Conservation (phyloP, 2,888 invertebrate genomes). For the Cosmia pyralina region DNA sequence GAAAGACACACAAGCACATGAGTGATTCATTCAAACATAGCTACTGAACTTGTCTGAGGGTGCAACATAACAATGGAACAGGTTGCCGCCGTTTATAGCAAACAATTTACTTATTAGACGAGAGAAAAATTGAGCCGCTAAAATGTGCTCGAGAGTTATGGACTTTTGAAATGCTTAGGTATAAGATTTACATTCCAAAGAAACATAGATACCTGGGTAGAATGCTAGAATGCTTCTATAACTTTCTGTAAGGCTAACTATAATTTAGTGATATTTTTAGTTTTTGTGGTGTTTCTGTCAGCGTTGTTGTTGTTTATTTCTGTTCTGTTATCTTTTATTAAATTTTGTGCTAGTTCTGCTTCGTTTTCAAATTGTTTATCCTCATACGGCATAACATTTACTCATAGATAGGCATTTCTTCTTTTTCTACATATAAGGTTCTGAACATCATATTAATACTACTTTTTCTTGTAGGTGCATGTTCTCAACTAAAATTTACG, state of each 20-base stretch:
- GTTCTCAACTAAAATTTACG: no score
- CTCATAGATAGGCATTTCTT: neutral
- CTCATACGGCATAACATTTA: neutral
- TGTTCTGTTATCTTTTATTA: neutral
- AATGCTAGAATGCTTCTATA: neutral
- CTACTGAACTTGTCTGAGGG: conserved; percentile 71
- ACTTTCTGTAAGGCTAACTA: no score
- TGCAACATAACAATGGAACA: conserved; percentile 82
- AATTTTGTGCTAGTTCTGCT: neutral
- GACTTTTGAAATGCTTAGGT: neutral
- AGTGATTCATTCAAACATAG: conserved; percentile 67
- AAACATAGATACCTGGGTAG: neutral
- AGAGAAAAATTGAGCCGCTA: conserved; percentile 75
- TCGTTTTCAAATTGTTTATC: neutral
- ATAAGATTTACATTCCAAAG: neutral
- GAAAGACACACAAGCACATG: conserved; percentile 63
- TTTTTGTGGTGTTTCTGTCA: no score
- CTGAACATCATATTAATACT: neutral
- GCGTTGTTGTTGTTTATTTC: neutral
- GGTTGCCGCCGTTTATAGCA: conserved; percentile 82
- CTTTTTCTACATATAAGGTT: neutral
- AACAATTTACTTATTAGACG: conserved; percentile 88
- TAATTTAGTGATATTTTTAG: neutral
- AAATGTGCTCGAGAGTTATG: conserved; percentile 67
- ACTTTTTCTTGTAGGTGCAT: neutral